phyloP scores from a whole-genome alignment of 2,797 vertebrate genomes.

The Graptemys geographica region DNA sequence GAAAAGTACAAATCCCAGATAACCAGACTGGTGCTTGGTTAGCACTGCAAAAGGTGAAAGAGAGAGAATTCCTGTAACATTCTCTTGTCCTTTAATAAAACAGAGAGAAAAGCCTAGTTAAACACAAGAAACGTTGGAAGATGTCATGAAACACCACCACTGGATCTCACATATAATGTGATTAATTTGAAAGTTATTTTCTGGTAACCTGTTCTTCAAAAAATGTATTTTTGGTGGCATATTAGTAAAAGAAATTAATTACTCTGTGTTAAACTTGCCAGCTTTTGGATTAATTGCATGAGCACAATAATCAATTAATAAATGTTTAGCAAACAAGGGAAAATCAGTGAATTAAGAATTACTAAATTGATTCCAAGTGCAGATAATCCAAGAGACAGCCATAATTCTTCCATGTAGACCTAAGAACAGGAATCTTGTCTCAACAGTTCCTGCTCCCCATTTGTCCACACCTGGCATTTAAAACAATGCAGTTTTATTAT shows the following conservation, averaged over 20 bases:
- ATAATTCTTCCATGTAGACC: slow-evolving; percentile 61
- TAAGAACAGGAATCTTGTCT: slow-evolving; percentile 49
- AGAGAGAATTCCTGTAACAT: neutral
- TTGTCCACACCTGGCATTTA: slow-evolving; percentile 66
- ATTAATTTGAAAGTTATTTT: slow-evolving; percentile 77
- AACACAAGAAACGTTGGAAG: slow-evolving; percentile 66
- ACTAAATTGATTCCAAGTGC: slow-evolving; percentile 79
- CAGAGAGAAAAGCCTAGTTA: slow-evolving; percentile 43
- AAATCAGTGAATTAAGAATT: slow-evolving; percentile 82
- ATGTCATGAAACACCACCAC: slow-evolving; percentile 62
- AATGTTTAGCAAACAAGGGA: slow-evolving; percentile 80
- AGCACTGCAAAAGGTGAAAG: neutral
- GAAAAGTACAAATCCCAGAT: neutral
- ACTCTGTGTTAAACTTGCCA: slow-evolving; percentile 78
- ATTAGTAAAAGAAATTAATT: slow-evolving; percentile 80
- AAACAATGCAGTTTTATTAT: slow-evolving; percentile 67
- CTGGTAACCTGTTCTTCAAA: slow-evolving; percentile 67
- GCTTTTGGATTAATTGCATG: slow-evolving; percentile 80
- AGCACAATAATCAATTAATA: slow-evolving; percentile 82
- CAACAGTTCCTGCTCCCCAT: slow-evolving; percentile 5
- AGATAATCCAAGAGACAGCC: slow-evolving; percentile 71
- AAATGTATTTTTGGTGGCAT: slow-evolving; percentile 70
- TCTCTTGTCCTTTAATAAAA: slow-evolving; percentile 52
- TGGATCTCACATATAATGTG: slow-evolving; percentile 71
- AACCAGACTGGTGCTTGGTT: neutral